Conservation (phyloP, 92 coral and sea anemone genomes). For the Meandrina meandrites region DNA sequence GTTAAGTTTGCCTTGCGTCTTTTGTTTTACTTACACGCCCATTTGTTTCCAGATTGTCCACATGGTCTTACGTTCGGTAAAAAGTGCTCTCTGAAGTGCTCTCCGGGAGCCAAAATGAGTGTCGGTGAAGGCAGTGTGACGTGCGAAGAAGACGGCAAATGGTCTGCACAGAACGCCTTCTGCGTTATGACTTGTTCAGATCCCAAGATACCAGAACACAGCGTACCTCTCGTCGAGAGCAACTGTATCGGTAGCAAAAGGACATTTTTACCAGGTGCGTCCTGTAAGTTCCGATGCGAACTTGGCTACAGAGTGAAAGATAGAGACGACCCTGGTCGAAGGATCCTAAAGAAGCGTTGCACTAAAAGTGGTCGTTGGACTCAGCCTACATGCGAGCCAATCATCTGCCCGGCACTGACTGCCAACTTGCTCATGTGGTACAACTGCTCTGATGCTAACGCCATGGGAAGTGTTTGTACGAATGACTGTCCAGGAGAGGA, state of each 20-base stretch:
- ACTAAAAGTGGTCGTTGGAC: slow-evolving; percentile 88
- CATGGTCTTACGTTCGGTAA: slow-evolving; percentile 82
- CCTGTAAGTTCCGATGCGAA: slow-evolving; percentile 86
- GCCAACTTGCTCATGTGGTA: slow-evolving; percentile 70
- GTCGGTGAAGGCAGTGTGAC: slow-evolving; percentile 71
- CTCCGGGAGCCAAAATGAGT: slow-evolving; percentile 60
- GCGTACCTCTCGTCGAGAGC: slow-evolving; percentile 49
- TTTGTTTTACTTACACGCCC: not conserved
- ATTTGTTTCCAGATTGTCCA: slow-evolving; percentile 67
- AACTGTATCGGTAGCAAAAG: slow-evolving; percentile 53
- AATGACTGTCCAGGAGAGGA: slow-evolving; percentile 72
- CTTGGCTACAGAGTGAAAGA: slow-evolving; percentile 66
- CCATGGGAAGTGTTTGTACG: slow-evolving; percentile 77
- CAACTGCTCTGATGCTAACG: slow-evolving; percentile 76
- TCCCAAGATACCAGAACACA: slow-evolving; percentile 66
- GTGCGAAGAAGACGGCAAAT: slow-evolving; percentile 92
- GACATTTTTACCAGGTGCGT: slow-evolving; percentile 69
- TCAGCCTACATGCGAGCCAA: slow-evolving; percentile 64
- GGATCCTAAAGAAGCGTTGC: slow-evolving; percentile 63
- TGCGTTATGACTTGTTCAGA: slow-evolving; percentile 81
- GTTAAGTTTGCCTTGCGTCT: not conserved
- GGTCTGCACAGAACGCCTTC: slow-evolving; percentile 85
- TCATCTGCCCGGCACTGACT: slow-evolving; percentile 60
- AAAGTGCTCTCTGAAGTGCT: slow-evolving; percentile 74
- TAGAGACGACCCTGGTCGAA: slow-evolving; percentile 37